These are phyloP conservation scores for Homarus gammarus DNA, from an alignment of 2,888 invertebrate species.

Conservation along the genomic window DNA sequence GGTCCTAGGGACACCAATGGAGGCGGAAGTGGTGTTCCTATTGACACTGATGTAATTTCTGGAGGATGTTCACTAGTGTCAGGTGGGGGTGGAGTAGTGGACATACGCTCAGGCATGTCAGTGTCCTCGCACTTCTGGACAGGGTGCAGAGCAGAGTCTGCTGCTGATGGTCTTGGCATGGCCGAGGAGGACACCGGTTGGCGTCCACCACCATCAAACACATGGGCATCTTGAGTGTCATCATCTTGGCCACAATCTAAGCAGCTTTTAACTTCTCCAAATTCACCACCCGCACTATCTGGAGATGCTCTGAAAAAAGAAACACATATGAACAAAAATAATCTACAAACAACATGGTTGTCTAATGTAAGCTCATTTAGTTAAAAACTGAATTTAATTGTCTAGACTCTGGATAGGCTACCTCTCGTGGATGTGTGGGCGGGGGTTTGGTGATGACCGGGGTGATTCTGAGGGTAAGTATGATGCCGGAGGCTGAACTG, in stretches of 20 bases:
- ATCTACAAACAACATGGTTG: not conserved
- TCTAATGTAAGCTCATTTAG: not conserved
- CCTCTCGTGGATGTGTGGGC: constrained; percentile 78
- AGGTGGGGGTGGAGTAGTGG: constrained; percentile 72
- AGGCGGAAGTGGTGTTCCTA: constrained; percentile 80
- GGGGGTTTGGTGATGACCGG: constrained; percentile 82
- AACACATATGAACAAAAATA: too few species aligned
- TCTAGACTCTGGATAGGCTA: constrained; percentile 79
- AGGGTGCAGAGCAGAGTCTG: not conserved
- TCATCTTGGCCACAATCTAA: constrained; percentile 50
- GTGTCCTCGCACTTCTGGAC: constrained; percentile 22
- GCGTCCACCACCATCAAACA: constrained; percentile 70
- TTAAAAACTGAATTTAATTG: not conserved
- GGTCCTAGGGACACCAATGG: constrained; percentile 81
- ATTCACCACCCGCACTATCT: constrained; percentile 72
- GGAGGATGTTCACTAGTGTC: constrained; percentile 63
- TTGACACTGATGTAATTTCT: constrained; percentile 77
- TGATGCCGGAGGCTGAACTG: constrained; percentile 52
- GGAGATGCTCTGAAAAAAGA: constrained; percentile 65
- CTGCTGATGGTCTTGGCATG: constrained; percentile 17
- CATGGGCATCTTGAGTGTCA: constrained; percentile 58
- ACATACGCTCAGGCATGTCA: constrained; percentile 65
- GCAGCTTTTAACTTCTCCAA: constrained; percentile 63
- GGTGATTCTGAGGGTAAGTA: constrained; percentile 53
- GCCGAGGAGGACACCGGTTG: constrained; percentile 69